A percentile compares a stretch with the other conserved stretches of the same genome.
Evolutionary conservation across 2,888 invertebrate species (phyloP).

Genomic region (Plusia festucae): DNA sequence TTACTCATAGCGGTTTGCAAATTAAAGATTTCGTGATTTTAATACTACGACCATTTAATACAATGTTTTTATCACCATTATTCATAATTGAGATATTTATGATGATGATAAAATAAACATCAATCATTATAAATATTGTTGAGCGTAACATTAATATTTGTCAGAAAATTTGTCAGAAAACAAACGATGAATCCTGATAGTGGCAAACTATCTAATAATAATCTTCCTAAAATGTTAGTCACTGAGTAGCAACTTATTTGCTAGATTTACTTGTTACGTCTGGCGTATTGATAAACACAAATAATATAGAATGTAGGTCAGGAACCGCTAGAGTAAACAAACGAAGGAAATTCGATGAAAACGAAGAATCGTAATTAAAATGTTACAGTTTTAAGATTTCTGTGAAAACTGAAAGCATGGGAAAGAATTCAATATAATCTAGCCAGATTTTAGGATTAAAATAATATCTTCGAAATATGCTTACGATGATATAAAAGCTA

Average conservation of each 20-base stretch:
- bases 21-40: not conserved
- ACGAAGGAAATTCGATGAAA: conserved; percentile 11
- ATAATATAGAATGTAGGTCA: conserved; percentile 35
- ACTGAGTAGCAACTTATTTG: not conserved
- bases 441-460: too few species aligned
- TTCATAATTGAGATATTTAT: conserved; percentile 4
- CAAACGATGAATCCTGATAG: not conserved
- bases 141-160: not conserved
- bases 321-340: conserved; percentile 24
- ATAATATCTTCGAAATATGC: too few species aligned
- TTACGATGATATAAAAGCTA: not conserved
- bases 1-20: too few species aligned
- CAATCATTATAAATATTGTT: not conserved
- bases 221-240: not conserved
- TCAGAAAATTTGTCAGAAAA: not conserved
- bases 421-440: too few species aligned
- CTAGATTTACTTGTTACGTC: conserved; percentile 3
- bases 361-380: not conserved
- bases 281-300: conserved; percentile 26
- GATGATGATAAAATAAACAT: too few species aligned
- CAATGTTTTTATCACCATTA: not conserved
- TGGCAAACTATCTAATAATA: not conserved
- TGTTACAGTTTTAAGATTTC: not conserved
- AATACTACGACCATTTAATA: too few species aligned
- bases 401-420: too few species aligned